Evolutionary conservation across 2,797 vertebrate genomes (phyloP), one percentile per base, ranked within the genome.

Genomic region (Rachycentron canadum): DNA sequence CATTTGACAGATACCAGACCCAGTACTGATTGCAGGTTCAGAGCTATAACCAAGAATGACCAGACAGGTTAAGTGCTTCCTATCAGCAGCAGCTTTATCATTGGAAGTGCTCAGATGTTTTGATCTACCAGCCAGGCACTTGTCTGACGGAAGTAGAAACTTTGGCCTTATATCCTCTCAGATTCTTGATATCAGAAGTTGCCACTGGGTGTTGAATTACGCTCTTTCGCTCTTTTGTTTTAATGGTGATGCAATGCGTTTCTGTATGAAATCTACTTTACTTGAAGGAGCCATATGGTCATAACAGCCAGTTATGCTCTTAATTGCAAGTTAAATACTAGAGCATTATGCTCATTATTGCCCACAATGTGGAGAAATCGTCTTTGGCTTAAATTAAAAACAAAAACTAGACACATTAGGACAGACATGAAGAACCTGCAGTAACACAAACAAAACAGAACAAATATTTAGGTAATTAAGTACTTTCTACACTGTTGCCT

Each of bases 21-120:
- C 68, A 2, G 77, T 69, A 63, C 86, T 86, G 92, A 94, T 86
- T 91, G 86, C 64, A 68, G 53, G 80, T 90, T 94, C 90, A 92
- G 91, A 94, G 87, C 79, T 73, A 28, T 43, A 78, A 89, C 80
- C 67, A 68, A 83, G 87, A 90, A 81, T 52, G 78, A 87, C 59
- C 83, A 90, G 93, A 92, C 92, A 88, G 80, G 87, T 89, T 89
- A 92, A 94, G 91, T 91, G 90, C 82, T 79, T 87, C 83, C 88
- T 92, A 90, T 94, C 93, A 93, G 87, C 90, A 83, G 78, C 72
- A 78, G 85, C 81, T 85, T 90, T 92, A 91, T 94, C 92, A 77
- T 72, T 7, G 11, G 19, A 36, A 60, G 86, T 67, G 81, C 79
- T 85, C 57, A 26, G 63, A 75, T 70, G 84, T 88, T 94, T 93